Percentiles rank a stretch among this genome's conserved stretches.
Evolutionary conservation across 53 echinoderm and acorn worm genomes (phyloP).

Genomic region (Stichopus horrens): DNA sequence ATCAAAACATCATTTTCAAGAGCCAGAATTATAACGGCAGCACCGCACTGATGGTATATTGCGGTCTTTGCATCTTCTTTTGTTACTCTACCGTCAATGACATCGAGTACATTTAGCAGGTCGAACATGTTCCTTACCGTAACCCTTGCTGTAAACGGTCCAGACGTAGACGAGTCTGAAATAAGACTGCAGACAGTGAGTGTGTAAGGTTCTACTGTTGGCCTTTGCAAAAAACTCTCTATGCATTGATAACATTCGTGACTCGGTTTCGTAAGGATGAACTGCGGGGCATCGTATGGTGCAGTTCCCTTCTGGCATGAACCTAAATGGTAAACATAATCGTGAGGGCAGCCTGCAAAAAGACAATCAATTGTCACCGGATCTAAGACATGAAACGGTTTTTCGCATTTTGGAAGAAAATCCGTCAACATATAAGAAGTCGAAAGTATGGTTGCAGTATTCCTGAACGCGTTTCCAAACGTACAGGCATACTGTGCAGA

Average conservation of each 20-base stretch:
- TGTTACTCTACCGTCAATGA: not conserved
- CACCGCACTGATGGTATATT: not conserved
- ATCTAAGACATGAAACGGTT: not conserved
- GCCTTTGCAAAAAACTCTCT: not conserved
- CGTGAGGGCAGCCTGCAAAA: constrained; percentile 8
- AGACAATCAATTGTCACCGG: not conserved
- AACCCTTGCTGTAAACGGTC: not conserved
- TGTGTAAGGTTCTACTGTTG: not conserved
- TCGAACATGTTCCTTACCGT: not conserved
- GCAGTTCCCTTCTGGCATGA: not conserved
- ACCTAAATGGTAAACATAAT: not conserved
- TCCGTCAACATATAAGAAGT: not conserved
- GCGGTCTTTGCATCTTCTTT: not conserved
- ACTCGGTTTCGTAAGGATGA: not conserved
- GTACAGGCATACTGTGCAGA: not conserved
- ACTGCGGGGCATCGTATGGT: not conserved
- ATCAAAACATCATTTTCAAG: not conserved
- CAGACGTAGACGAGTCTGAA: not conserved
- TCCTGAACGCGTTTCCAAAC: not conserved
- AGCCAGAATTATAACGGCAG: not conserved
- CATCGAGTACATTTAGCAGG: not conserved
- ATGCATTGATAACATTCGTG: not conserved
- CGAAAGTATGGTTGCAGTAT: not conserved
- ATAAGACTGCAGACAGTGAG: not conserved
- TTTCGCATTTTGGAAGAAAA: not conserved